phyloP scores from a whole-genome alignment of 2,797 vertebrate genomes.

The Gallinago nigripennis region DNA sequence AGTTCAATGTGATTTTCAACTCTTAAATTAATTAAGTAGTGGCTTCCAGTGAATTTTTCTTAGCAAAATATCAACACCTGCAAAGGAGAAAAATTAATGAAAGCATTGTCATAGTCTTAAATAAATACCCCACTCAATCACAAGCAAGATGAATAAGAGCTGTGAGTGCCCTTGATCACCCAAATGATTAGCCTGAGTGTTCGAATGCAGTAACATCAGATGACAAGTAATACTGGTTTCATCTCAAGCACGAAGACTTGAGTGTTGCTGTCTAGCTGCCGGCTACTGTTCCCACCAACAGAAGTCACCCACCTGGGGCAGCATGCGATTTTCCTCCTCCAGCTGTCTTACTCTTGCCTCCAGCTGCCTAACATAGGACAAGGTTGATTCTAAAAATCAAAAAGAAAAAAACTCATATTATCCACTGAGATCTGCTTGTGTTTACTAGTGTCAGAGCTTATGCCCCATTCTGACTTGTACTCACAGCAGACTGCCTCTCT shows the following conservation, averaged over 20 bases:
- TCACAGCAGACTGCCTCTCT: conserved; percentile 18
- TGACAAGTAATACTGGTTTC: conserved; percentile 6
- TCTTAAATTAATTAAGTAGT: not conserved
- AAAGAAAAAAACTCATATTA: conserved; percentile 79
- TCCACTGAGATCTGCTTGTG: conserved; percentile 69
- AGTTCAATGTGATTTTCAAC: not conserved
- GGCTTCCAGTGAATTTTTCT: not conserved
- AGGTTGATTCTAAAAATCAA: conserved; percentile 84
- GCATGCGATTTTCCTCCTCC: conserved; percentile 84
- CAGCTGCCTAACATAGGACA: conserved; percentile 87
- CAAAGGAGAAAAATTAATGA: not conserved
- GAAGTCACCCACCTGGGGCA: conserved; percentile 84
- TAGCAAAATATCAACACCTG: conserved; percentile 35
- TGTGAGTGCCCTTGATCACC: not conserved
- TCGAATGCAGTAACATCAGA: not conserved
- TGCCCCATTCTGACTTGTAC: not conserved
- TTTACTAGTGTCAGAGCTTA: conserved; percentile 15
- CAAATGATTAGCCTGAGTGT: not conserved
- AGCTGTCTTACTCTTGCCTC: conserved; percentile 86
- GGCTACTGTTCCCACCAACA: conserved; percentile 58
- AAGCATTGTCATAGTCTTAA: not conserved
- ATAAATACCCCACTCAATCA: not conserved
- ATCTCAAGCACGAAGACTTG: not conserved
- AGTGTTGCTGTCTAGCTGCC: conserved; percentile 65
- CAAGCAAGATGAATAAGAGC: not conserved